These are phyloP conservation scores for Taphrorychus bicolor DNA, from an alignment of 2,888 invertebrate species.

Conservation along the genomic window DNA sequence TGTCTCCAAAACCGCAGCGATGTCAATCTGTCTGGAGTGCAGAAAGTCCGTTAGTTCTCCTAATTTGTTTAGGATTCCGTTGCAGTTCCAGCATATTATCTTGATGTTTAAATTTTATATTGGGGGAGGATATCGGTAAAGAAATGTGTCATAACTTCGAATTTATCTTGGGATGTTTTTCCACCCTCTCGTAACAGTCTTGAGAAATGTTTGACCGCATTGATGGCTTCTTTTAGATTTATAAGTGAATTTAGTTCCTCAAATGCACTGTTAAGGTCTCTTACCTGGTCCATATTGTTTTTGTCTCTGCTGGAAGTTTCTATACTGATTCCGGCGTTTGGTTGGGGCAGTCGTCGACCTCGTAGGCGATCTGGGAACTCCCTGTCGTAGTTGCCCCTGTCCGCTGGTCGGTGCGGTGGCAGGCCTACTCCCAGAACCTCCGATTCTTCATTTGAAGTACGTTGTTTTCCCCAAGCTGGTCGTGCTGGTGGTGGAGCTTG, in stretches of 20 bases:
- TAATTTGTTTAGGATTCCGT: not conserved
- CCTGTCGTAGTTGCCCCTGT: not conserved
- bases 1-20: conserved; percentile 1
- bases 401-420: not conserved
- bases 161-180: not conserved
- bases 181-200: not conserved
- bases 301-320: not conserved
- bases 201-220: not conserved
- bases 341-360: no score
- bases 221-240: not conserved
- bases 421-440: no score
- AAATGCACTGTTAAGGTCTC: not conserved
- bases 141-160: not conserved
- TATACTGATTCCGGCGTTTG: not conserved
- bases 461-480: not conserved
- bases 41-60: conserved; percentile 3
- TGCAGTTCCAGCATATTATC: conserved; percentile 1
- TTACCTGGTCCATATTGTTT: not conserved
- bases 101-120: conserved; percentile 1
- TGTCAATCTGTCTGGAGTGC: not conserved
- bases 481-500: not conserved
- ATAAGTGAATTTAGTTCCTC: not conserved
- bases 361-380: not conserved
- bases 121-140: not conserved
- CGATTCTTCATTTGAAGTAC: not conserved